These are phyloP conservation scores for Buteo buteo DNA, from an alignment of 2,113 vertebrate species.

Conservation along the genomic window DNA sequence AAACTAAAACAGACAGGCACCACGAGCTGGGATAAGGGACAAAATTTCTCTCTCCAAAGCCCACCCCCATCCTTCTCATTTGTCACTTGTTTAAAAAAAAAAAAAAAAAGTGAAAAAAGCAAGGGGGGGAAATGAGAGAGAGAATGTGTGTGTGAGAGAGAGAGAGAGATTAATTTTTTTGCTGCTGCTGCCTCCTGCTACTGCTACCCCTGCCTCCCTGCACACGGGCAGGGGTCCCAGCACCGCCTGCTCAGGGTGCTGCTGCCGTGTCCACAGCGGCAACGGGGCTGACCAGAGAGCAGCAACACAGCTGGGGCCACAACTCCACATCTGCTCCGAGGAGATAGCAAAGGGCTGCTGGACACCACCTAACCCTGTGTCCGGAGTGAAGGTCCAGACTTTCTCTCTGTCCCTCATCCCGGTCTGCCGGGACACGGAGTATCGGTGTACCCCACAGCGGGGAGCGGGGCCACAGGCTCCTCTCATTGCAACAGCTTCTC, in stretches of 20 bases:
- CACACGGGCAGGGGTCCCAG: neutral
- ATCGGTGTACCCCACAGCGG: neutral
- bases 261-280: neutral
- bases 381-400: neutral
- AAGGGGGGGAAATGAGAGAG: neutral
- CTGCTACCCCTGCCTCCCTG: neutral
- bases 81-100: neutral
- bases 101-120: neutral
- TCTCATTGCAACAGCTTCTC: neutral
- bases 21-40: neutral
- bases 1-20: neutral
- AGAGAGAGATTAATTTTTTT: neutral
- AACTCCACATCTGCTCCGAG: neutral
- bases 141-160: too few relatives aligned
- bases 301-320: neutral
- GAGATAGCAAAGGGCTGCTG: neutral
- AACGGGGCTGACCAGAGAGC: neutral
- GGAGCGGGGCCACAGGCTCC: neutral
- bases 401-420: neutral
- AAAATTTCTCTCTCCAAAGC: neutral
- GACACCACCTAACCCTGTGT: neutral
- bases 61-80: neutral
- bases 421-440: neutral
- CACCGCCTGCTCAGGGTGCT: neutral
- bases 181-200: neutral